Base-by-base conservation (phyloP, 2,888 invertebrate species). In the Lypha dubia region DNA sequence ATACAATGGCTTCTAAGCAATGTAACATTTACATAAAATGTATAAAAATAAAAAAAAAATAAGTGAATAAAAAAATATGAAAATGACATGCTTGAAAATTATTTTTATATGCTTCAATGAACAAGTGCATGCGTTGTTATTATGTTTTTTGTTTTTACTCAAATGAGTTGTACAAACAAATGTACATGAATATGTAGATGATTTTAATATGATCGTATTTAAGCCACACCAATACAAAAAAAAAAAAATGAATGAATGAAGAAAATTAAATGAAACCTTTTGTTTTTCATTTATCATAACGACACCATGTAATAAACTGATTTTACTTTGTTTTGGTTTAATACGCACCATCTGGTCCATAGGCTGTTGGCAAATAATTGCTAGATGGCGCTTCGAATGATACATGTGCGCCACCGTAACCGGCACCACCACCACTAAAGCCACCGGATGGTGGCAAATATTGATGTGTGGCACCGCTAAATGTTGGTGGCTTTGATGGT, bases 331-430 rank as follows among this genome's bases (percentile, higher is more conserved):
- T n/a, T n/a, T n/a, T n/a, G n/a, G n/a, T n/a, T n/a, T 68, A 44
- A 75, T 91, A 91, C 91, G 89, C 89, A 91, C 92, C 91, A 86
- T 91, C 91, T 87, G 90, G 90, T 87, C 91, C 92, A 86, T 88
- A 89, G 77, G 89, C 88, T 44, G 88, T 86, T 81, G 91, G 91
- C 86, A 91, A 86, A 86, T 92, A 91, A 84, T 92, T 91, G 87
- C 87, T 90, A 76, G 89, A 88, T 65, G 90, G 90, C 85, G 90
- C 91, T 85, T 92, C 92, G 76, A 92, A 92, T 76, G 92, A 91
- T 77, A 90, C 92, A 81, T 91, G 91, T 20, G 89, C 90, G 80
- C 87, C 87, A 70, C 89, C 89, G 83, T 90, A 91, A 53, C 91
- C 91, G 65, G 90, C 90, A 28, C 89, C 91, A 71, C 89, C 91